These are phyloP conservation scores for Netelia virgata DNA, from an alignment of 2,888 invertebrate genomes.

Conservation along the genomic window DNA sequence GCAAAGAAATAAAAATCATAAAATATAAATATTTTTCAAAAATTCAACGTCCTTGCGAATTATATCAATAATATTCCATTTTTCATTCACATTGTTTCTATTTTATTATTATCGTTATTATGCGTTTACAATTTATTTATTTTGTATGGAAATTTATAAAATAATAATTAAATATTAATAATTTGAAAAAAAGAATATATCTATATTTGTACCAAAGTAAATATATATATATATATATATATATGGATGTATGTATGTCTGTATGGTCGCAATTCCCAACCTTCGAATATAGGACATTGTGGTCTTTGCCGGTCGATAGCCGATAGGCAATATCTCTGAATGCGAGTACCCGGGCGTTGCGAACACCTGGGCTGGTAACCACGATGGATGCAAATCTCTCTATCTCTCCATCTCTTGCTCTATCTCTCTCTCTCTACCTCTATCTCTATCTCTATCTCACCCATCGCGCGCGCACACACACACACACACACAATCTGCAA, in stretches of 20 bases:
- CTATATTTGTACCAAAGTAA: no score
- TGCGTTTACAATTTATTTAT: no score
- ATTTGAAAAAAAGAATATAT: no score
- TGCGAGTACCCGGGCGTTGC: background rate
- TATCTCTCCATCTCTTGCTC: slow-evolving; percentile 9
- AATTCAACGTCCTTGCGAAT: no score
- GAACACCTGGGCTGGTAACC: background rate
- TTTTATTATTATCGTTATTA: no score
- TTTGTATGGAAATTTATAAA: no score
- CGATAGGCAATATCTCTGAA: slow-evolving; percentile 41
- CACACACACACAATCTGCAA: background rate
- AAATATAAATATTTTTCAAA: background rate
- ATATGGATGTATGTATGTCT: background rate
- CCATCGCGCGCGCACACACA: background rate
- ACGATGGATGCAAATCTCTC: background rate
- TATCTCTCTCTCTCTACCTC: background rate
- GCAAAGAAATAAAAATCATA: background rate
- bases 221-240: no score
- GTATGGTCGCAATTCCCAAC: no score
- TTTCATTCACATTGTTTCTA: no score
- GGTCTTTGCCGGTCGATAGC: slow-evolving; percentile 45
- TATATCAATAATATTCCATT: no score
- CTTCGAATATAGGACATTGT: background rate
- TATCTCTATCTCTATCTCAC: slow-evolving; percentile 20
- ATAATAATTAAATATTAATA: no score